These are phyloP conservation scores for Porites lobata DNA, from an alignment of 92 coral and sea anemone genomes.

Conservation along the genomic window DNA sequence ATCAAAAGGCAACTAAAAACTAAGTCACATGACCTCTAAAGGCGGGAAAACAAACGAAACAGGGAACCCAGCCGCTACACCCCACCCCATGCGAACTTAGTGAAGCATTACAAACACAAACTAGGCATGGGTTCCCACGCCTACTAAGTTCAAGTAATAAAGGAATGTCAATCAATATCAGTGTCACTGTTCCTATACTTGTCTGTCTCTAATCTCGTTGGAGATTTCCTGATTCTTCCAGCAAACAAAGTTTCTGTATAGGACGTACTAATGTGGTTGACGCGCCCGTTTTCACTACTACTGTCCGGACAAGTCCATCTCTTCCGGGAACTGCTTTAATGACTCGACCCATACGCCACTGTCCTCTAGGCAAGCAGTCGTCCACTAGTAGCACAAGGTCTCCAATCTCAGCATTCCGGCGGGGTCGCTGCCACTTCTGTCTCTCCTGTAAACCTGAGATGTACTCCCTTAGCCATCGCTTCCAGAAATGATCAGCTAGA, in stretches of 20 bases:
- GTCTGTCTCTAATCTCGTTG: background rate
- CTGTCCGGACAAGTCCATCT: constrained; percentile 52
- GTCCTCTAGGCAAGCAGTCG: constrained; percentile 33
- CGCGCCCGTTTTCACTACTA: constrained; percentile 45
- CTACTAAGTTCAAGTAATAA: background rate
- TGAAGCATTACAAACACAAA: constrained; percentile 8
- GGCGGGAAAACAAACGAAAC: too few species aligned
- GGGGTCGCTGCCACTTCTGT: constrained; percentile 53
- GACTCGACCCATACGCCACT: constrained; percentile 46
- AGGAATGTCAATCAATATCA: background rate
- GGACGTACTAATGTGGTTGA: constrained; percentile 13
- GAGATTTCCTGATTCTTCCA: constrained; percentile 17
- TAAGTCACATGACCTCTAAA: too few species aligned
- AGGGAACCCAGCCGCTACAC: constrained; percentile 15
- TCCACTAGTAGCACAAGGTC: constrained; percentile 61
- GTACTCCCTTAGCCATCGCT: constrained; percentile 69
- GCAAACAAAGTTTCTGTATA: constrained; percentile 12
- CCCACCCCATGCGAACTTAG: constrained; percentile 7
- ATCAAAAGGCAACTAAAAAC: too few species aligned
- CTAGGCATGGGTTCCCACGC: too few species aligned
- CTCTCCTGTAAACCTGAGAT: constrained; percentile 68
- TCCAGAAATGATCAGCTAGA: constrained; percentile 61
- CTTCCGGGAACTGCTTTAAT: constrained; percentile 31
- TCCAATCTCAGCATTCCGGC: constrained; percentile 48
- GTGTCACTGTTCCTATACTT: background rate